Evolutionary conservation across 2,113 vertebrate genomes (phyloP).

Genomic region (Bettongia penicillata): DNA sequence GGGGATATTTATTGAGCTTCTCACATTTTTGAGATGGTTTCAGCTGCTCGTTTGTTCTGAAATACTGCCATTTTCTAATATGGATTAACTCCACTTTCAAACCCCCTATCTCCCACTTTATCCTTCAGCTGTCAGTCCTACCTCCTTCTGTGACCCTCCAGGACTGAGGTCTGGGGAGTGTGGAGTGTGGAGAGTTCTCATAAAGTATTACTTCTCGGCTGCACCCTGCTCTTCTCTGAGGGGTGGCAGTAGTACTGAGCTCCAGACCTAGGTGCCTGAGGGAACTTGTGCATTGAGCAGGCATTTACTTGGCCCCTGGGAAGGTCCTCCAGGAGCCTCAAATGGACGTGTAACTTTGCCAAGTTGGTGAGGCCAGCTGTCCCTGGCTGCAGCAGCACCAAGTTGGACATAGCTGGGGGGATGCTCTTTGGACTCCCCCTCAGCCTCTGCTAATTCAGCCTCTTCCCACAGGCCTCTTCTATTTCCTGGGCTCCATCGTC

Average conservation of each 20-base stretch:
- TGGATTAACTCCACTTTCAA: background rate
- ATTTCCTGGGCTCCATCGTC: constrained; percentile 95
- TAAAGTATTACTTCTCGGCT: too few species aligned
- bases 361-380: background rate
- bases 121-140: background rate
- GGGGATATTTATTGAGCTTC: background rate
- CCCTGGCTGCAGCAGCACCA: too few species aligned
- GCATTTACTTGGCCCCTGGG: background rate
- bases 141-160: background rate
- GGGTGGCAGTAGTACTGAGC: background rate
- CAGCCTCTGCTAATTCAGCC: background rate
- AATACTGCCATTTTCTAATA: background rate
- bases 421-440: background rate
- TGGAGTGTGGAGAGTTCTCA: too few species aligned
- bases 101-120: background rate
- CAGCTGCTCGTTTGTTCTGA: background rate
- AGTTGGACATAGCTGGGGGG: background rate
- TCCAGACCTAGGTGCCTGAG: too few species aligned
- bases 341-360: background rate
- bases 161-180: background rate
- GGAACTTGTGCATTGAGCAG: background rate
- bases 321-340: too few species aligned
- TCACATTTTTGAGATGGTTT: background rate
- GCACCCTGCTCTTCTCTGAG: too few species aligned
- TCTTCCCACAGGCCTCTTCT: constrained; percentile 90